phyloP scores from a whole-genome alignment of 2,888 invertebrate genomes.

The Cosmia trapezina region DNA sequence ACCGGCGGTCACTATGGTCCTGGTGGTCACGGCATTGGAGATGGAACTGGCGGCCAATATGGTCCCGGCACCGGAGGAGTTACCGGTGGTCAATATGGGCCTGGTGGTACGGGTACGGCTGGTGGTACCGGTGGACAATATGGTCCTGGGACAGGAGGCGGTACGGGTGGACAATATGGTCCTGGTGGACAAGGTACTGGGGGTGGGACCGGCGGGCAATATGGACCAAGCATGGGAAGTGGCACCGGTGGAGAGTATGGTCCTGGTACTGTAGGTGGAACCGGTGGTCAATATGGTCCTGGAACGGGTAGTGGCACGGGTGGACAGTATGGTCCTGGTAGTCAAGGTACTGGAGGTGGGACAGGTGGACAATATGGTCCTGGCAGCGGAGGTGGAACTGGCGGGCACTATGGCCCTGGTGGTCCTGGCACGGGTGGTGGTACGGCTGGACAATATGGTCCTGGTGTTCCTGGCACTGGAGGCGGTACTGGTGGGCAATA shows the following conservation, averaged over 20 bases:
- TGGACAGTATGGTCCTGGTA: not conserved
- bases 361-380: slow-evolving; percentile 36
- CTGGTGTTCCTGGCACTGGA: not conserved
- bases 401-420: slow-evolving; percentile 14
- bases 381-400: slow-evolving; percentile 22
- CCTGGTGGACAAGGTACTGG: slow-evolving; percentile 17
- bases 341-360: not conserved
- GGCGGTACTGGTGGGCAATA: slow-evolving; percentile 6
- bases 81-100: slow-evolving; percentile 45
- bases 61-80: slow-evolving; percentile 24
- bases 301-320: not conserved
- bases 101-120: slow-evolving; percentile 17
- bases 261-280: slow-evolving; percentile 24
- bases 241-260: slow-evolving; percentile 15
- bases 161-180: not conserved
- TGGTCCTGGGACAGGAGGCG: slow-evolving; percentile 8
- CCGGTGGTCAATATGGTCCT: slow-evolving; percentile 10
- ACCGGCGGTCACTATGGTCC: slow-evolving; percentile 48
- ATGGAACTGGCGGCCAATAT: not conserved
- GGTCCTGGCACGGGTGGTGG: not conserved
- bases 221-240: slow-evolving; percentile 31
- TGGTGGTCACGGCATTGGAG: not conserved
- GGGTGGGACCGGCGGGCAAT: slow-evolving; percentile 35
- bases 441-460: not conserved
- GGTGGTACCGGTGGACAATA: slow-evolving; percentile 38